These are phyloP conservation scores for Hemiscyllium ocellatum DNA, from an alignment of 2,113 vertebrate species.

Conservation along the genomic window DNA sequence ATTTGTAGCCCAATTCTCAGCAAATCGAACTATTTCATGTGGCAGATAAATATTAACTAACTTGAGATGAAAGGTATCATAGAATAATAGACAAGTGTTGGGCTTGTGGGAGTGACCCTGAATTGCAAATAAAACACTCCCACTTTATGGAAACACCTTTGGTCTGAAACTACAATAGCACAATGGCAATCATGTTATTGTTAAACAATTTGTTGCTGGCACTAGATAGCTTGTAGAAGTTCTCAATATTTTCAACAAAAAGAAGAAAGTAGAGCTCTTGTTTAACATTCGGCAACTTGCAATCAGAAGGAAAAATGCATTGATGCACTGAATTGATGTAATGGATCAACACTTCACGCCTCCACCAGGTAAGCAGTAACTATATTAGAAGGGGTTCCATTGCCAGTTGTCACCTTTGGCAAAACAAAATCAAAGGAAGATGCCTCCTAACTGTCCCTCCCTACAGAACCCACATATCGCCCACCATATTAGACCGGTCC, in stretches of 20 bases:
- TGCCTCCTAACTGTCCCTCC: background rate
- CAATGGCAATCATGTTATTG: background rate
- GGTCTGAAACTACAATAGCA: background rate
- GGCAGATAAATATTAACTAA: background rate
- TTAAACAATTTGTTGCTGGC: background rate
- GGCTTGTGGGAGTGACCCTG: background rate
- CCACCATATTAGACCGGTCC: background rate
- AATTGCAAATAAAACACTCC: background rate
- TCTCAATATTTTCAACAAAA: background rate
- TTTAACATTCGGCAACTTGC: background rate
- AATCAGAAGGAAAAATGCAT: slow-evolving; percentile 12
- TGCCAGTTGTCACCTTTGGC: background rate
- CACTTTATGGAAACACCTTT: background rate
- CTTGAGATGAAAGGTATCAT: background rate
- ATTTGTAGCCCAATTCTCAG: background rate
- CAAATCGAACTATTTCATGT: background rate
- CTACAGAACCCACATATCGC: background rate
- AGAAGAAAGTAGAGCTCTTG: background rate
- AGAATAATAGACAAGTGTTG: background rate
- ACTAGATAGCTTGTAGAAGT: background rate
- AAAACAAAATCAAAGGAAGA: background rate
- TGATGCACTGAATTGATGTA: background rate
- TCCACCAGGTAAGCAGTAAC: background rate
- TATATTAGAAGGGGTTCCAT: background rate
- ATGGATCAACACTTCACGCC: background rate